Evolutionary conservation across 2,888 invertebrate genomes (phyloP), one percentile per base, ranked within the genome.

Genomic region (Troides helena): DNA sequence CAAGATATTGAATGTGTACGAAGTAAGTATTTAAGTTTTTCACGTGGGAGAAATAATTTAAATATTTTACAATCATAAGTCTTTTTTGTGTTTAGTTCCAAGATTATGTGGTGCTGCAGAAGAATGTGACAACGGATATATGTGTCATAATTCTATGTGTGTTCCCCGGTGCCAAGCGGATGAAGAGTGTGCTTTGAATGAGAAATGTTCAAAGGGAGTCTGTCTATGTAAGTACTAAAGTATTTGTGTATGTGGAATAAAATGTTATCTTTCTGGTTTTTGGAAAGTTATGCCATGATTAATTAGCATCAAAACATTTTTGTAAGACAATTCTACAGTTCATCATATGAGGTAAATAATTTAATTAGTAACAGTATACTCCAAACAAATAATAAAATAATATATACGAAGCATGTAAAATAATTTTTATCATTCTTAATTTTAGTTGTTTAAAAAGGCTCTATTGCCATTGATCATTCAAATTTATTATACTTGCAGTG

Each of bases 131-230:
- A 86, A 93, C n/a, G 95, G 94, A 46, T 95, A 95, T 76, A 94
- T 94, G 39, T 98, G 98, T 80, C 95, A 95, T 72, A 95, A 97
- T 80, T 96, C 96, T 65, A 95, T 97, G 87, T 98, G 98, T 81
- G 90, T 96, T 72, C 97, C 97, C 6, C 93, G 93, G 61, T 98
- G 98, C 81, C 88, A 89, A 53, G 91, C 87, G 21, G 98, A 98
- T 84, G 95, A 95, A 77, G 95, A 97, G 74, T 98, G 98, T 84
- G 98, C 98, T 4, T 94, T 96, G 71, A 98, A 98, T 82, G 98
- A 98, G 88, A 96, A 97, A 85, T 98, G 98, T 87, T 90, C 97
- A 12, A 94, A 94, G 79, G 96, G 95, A 75, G 95, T 95, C 78
- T 98, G 98, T 84, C 94, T 97, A 80, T 88, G 96, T 96, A 92